Conservation (phyloP, 2,113 vertebrate genomes). For the Callospermophilus lateralis region DNA sequence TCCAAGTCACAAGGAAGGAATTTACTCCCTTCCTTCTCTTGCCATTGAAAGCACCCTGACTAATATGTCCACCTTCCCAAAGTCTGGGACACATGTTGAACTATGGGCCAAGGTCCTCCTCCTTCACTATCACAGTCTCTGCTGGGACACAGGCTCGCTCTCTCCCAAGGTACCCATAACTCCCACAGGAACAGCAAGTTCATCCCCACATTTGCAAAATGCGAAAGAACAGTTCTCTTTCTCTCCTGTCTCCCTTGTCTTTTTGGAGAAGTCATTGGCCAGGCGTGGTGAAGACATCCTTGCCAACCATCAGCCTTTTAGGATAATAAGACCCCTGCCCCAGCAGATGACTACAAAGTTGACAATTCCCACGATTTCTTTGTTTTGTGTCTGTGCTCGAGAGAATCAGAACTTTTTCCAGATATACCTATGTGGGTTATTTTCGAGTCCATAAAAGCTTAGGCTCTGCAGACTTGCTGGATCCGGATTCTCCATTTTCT, state of each 20-base stretch:
- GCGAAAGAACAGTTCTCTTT: background rate
- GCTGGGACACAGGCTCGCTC: background rate
- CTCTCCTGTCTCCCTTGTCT: background rate
- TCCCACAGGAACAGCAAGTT: background rate
- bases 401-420: background rate
- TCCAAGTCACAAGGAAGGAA: background rate
- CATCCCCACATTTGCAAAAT: background rate
- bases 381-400: background rate
- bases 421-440: background rate
- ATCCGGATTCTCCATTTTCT: slow-evolving; percentile 1
- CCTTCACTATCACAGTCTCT: background rate
- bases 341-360: background rate
- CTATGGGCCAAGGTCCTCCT: background rate
- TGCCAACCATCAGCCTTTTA: background rate
- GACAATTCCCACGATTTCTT: background rate
- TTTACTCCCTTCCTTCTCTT: background rate
- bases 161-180: background rate
- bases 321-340: background rate
- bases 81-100: background rate
- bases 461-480: background rate
- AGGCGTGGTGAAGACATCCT: background rate
- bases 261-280: background rate
- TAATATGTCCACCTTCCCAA: background rate
- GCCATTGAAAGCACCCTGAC: background rate
- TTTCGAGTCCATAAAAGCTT: background rate